A percentile compares a stretch with the other conserved stretches of the same genome.
Evolutionary conservation across 2,888 invertebrate species (phyloP).

Genomic region (Dryococelus australis): DNA sequence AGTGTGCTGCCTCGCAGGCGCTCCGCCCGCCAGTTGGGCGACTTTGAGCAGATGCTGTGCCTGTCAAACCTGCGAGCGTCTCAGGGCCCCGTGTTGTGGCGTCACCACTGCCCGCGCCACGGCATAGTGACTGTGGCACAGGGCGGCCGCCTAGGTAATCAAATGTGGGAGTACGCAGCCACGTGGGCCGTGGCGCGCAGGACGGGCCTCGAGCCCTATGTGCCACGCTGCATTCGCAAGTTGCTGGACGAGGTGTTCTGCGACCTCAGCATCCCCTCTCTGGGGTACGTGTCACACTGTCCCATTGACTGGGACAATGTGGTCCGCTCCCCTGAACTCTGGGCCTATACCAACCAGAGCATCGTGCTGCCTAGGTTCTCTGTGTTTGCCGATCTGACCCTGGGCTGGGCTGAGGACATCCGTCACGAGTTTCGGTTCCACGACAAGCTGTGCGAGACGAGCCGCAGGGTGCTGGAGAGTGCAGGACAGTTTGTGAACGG

Average conservation of each 20-base stretch:
- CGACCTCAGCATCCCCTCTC: conserved; percentile 63
- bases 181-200: conserved; percentile 61
- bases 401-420: conserved; percentile 65
- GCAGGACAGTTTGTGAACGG: conserved; percentile 51
- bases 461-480: conserved; percentile 58
- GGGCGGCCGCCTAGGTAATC: conserved; percentile 60
- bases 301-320: conserved; percentile 60
- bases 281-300: conserved; percentile 65
- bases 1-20: conserved; percentile 57
- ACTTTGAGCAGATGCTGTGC: conserved; percentile 65
- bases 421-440: conserved; percentile 65
- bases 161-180: conserved; percentile 63
- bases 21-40: conserved; percentile 57
- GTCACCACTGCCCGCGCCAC: conserved; percentile 57
- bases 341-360: conserved; percentile 66
- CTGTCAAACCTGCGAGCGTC: conserved; percentile 57
- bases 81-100: conserved; percentile 51
- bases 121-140: conserved; percentile 61
- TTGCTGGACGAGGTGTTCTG: conserved; percentile 65
- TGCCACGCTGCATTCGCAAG: conserved; percentile 61
- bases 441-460: conserved; percentile 59
- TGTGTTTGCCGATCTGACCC: conserved; percentile 63
- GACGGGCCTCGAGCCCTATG: conserved; percentile 61
- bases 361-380: conserved; percentile 64
- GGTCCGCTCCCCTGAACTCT: conserved; percentile 61